These are phyloP conservation scores for Caenorhabditis remanei DNA, from an alignment of 1,140 invertebrate species.

Conservation along the genomic window DNA sequence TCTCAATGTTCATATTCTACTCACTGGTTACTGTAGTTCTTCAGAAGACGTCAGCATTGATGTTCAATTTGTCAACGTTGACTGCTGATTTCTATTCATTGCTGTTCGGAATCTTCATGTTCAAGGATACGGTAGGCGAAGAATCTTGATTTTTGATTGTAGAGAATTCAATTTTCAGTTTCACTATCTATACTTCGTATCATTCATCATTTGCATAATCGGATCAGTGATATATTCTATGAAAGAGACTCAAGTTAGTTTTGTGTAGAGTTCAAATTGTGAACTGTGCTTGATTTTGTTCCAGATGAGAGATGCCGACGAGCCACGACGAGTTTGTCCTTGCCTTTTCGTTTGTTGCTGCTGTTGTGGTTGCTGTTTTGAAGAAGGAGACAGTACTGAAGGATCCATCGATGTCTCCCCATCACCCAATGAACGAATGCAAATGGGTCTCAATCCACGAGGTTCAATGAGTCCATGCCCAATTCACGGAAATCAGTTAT, in stretches of 20 bases:
- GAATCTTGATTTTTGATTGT: background rate
- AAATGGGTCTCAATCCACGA: conserved; percentile 25
- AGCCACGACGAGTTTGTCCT: conserved; percentile 64
- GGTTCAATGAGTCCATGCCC: conserved; percentile 36
- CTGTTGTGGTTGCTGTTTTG: conserved; percentile 66
- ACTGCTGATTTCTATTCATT: conserved; percentile 89
- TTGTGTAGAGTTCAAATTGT: background rate
- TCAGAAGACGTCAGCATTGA: conserved; percentile 85
- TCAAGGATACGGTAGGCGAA: conserved; percentile 85
- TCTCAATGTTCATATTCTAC: conserved; percentile 85
- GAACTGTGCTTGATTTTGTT: background rate
- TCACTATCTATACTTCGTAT: conserved; percentile 74
- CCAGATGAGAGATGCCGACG: conserved; percentile 63
- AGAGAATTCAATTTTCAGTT: conserved; percentile 69
- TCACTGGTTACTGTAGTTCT: conserved; percentile 85
- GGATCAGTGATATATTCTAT: conserved; percentile 75
- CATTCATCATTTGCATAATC: conserved; percentile 72
- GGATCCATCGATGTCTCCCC: conserved; percentile 61
- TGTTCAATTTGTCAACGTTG: conserved; percentile 86
- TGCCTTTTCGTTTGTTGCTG: conserved; percentile 67
- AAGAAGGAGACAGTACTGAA: conserved; percentile 58
- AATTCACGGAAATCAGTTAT: conserved; percentile 26
- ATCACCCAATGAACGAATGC: conserved; percentile 41
- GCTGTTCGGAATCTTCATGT: conserved; percentile 85
- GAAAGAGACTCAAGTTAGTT: conserved; percentile 57